These are phyloP conservation scores for Alosa alosa DNA, from an alignment of 2,113 vertebrate genomes.

Conservation along the genomic window DNA sequence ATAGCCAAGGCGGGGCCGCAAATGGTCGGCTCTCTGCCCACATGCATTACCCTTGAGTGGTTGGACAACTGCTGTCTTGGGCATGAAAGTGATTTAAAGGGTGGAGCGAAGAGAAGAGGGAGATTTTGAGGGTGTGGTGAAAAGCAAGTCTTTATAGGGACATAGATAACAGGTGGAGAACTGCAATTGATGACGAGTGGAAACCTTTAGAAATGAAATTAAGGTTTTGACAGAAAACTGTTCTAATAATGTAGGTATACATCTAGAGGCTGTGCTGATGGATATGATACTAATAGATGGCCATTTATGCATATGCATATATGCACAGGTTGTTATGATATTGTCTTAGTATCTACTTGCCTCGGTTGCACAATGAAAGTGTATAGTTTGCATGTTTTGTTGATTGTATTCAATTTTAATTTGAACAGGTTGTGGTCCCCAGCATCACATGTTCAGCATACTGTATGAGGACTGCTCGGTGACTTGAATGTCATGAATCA, in stretches of 20 bases:
- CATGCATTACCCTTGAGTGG: neutral
- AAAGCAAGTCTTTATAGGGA: neutral
- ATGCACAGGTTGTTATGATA: neutral
- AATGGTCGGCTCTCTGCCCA: neutral
- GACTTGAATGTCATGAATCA: neutral
- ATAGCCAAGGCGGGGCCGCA: neutral
- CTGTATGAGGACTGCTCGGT: neutral
- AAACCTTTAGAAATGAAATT: neutral
- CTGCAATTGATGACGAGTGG: neutral
- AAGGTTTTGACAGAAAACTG: neutral
- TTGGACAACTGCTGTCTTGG: neutral
- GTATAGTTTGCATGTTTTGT: neutral
- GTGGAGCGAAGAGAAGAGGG: neutral
- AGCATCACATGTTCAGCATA: neutral
- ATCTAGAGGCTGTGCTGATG: neutral
- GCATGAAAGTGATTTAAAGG: neutral
- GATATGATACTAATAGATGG: neutral
- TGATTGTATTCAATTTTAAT: neutral
- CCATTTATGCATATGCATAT: neutral
- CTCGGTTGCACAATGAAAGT: neutral
- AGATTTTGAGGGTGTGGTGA: neutral
- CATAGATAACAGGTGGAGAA: neutral
- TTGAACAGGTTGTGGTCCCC: neutral
- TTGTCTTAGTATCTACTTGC: neutral
- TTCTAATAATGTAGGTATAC: neutral